Evolutionary conservation across 2,113 vertebrate genomes (phyloP), one percentile per base, ranked within the genome.

Genomic region (Prunella fulvescens): DNA sequence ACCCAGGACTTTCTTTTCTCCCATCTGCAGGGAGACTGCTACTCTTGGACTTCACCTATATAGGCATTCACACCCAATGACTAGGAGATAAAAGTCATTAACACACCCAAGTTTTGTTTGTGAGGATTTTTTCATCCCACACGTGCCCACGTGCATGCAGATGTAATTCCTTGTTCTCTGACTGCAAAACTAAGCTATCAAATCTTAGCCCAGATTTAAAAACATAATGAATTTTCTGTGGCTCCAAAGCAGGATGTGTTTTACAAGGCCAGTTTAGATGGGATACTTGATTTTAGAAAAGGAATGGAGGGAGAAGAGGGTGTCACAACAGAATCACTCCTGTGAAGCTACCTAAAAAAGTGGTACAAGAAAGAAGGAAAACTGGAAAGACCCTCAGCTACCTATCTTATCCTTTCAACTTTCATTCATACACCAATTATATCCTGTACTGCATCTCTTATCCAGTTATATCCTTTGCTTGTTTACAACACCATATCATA

Each of bases 41-140:
- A 9, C 7, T 58, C 9, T 16, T 12, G 11, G n/a, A 51, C 19
- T 88, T 62, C 44, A 48, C 28, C 12, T 28, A 14, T 2, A n/a
- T 0, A 45, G 7, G 8, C 6, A 61, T 28, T 67, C 37, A 53
- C 14, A 23, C 23, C 26, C 35, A n/a, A 3, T 22, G 9, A 35
- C 42, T 28, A 50, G 29, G 8, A 60, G 3, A 42, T n/a, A 37
- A 37, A 86, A 80, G 33, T 39, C 48, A 76, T 16, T 17, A 77
- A 31, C 24, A 23, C 9, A 65, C 7, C 6, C 24, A n/a, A 22
- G 11, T 54, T 71, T 24, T 65, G 2, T 50, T 65, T 35, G 11
- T 47, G 26, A n/a, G 14, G 11, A n/a, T 1, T 14, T 37, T 50
- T 50, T 79, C 74, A 28, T 9, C 45, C 61, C 47, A 37, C 16